Conservation (phyloP, 2,797 vertebrate species). For the Xenopus petersii region DNA sequence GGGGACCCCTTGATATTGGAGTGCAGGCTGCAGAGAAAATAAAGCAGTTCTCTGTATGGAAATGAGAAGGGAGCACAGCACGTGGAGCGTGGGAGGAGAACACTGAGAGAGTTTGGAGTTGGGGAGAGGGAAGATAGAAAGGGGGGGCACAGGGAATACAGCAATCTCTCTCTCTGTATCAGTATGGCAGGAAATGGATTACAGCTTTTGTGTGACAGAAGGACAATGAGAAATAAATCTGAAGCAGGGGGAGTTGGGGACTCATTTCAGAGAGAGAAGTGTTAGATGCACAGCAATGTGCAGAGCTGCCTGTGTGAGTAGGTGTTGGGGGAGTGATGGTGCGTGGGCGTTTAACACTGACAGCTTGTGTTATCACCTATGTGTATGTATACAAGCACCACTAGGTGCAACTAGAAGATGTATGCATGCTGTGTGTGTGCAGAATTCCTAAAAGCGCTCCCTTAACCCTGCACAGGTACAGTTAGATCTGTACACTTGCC, state of each 20-base stretch:
- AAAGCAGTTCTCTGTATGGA: constrained; percentile 20
- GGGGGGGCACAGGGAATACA: constrained; percentile 27
- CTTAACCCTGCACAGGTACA: neutral
- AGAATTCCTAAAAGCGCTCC: neutral
- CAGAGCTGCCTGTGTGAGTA: constrained; percentile 24
- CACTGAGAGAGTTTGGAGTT: constrained; percentile 24
- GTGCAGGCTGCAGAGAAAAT: constrained; percentile 18
- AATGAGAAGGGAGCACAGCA: constrained; percentile 39
- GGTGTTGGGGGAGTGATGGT: constrained; percentile 36
- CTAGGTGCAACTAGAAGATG: constrained; percentile 11
- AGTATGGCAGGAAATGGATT: constrained; percentile 45
- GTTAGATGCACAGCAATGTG: constrained; percentile 10
- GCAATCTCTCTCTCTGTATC: constrained; percentile 38
- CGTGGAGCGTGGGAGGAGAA: constrained; percentile 42
- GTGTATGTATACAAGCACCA: constrained; percentile 44
- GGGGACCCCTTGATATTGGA: constrained; percentile 6
- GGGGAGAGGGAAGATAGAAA: constrained; percentile 22
- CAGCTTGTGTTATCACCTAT: constrained; percentile 49
- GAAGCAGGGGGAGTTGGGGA: constrained; percentile 23
- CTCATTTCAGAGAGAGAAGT: constrained; percentile 38
- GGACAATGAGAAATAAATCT: constrained; percentile 45
- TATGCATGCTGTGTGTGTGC: neutral
- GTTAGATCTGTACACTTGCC: no score
- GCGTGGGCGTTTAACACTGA: constrained; percentile 35
- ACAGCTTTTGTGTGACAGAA: constrained; percentile 48